Percentiles rank a stretch among this genome's conserved stretches.
Conservation (phyloP, 2,888 invertebrate species). For the Drosophila affinis region DNA sequence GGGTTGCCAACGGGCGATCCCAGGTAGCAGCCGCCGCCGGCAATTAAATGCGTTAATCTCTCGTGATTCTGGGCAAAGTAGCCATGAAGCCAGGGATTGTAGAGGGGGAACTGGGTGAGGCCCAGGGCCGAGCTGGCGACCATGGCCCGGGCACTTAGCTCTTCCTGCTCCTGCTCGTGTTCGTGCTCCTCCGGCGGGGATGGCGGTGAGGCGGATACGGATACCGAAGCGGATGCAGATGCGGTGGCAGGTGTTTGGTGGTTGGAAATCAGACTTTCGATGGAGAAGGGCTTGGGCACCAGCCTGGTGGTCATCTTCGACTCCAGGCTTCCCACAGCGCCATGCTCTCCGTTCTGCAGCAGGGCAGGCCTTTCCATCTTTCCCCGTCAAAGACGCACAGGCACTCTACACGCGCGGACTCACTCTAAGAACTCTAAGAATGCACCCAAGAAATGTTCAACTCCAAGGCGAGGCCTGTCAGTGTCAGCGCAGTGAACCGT, state of each 20-base stretch:
- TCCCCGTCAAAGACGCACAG: constrained; percentile 1
- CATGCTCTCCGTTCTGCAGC: constrained; percentile 33
- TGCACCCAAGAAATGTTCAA: constrained; percentile 9
- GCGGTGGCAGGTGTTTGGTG: constrained; percentile 68
- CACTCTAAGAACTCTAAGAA: constrained; percentile 6
- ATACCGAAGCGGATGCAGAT: background rate
- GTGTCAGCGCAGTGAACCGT: constrained; percentile 79
- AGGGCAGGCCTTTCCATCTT: constrained; percentile 42
- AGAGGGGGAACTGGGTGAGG: constrained; percentile 82
- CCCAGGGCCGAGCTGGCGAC: constrained; percentile 79
- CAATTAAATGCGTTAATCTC: constrained; percentile 81
- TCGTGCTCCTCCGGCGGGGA: constrained; percentile 43
- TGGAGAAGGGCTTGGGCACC: constrained; percentile 83
- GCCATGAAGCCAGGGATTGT: constrained; percentile 84
- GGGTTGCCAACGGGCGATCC: constrained; percentile 50
- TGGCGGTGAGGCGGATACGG: constrained; percentile 15
- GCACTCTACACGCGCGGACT: background rate
- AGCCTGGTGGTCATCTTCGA: constrained; percentile 49
- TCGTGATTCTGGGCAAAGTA: constrained; percentile 83
- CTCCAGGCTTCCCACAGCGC: constrained; percentile 8
- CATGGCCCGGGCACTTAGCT: constrained; percentile 76
- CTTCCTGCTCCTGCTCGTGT: constrained; percentile 57
- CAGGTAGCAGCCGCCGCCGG: constrained; percentile 70
- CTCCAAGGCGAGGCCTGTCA: constrained; percentile 36
- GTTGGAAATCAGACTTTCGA: constrained; percentile 83